Conservation (phyloP, 2,113 vertebrate species). For the Alexandromys fortis region DNA sequence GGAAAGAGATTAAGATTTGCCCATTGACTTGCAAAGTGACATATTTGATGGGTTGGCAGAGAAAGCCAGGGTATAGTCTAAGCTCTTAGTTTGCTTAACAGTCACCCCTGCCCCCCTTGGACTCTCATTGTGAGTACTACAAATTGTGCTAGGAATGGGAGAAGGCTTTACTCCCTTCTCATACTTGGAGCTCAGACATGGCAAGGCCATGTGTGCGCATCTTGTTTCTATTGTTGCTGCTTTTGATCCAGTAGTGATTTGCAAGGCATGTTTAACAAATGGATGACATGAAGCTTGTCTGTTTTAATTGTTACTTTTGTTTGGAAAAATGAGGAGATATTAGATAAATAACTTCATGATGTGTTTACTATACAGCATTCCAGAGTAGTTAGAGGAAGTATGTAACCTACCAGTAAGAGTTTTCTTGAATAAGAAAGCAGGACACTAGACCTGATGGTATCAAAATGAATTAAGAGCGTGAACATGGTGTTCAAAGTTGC, state of each 20-base stretch:
- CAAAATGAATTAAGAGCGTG: conserved; percentile 2
- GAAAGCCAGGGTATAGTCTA: neutral
- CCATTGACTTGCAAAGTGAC: neutral
- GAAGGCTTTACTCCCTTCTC: neutral
- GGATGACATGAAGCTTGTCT: neutral
- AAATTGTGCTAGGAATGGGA: too few species aligned
- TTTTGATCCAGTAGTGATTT: neutral
- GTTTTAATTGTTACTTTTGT: neutral
- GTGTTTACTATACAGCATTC: neutral
- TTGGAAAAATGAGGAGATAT: neutral
- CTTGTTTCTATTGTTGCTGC: neutral
- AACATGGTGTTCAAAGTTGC: neutral
- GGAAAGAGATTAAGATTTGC: neutral
- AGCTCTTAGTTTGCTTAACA: neutral
- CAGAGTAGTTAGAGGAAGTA: neutral
- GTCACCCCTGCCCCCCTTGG: neutral
- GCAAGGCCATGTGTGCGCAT: neutral
- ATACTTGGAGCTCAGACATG: neutral
- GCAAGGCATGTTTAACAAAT: neutral
- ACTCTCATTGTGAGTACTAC: neutral
- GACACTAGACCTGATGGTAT: neutral
- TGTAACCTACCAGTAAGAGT: neutral
- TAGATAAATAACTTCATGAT: neutral
- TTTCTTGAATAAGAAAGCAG: neutral
- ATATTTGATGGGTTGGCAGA: neutral